phyloP scores from a whole-genome alignment of 92 coral and sea anemone genomes.

The Scolanthus callimorphus region DNA sequence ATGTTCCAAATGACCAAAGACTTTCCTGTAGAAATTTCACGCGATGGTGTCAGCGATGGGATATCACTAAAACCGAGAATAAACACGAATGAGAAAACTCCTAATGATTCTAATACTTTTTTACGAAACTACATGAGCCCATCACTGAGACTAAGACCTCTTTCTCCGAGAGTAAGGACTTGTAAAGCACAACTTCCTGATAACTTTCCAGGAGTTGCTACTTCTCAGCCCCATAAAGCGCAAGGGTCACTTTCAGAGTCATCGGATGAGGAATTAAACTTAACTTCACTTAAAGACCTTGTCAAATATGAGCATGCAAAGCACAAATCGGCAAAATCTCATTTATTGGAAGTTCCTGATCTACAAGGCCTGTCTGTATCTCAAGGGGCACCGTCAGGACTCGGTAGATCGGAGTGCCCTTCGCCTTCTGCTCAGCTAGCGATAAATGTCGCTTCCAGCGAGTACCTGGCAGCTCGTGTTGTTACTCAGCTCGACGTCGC shows the following conservation, averaged over 20 bases:
- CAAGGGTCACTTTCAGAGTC: background rate
- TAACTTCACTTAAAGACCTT: conserved; percentile 1
- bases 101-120: background rate
- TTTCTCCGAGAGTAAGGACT: background rate
- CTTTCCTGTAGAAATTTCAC: conserved; percentile 23
- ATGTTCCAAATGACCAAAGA: conserved; percentile 20
- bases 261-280: background rate
- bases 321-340: background rate
- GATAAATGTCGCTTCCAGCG: conserved; percentile 19
- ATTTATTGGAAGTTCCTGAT: background rate
- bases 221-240: background rate
- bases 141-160: background rate
- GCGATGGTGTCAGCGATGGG: background rate
- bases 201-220: background rate
- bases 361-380: background rate
- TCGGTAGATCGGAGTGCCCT: background rate
- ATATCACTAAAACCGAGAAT: background rate
- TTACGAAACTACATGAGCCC: background rate
- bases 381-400: background rate
- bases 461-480: conserved; percentile 41
- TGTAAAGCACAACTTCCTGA: background rate
- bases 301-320: background rate
- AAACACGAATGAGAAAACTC: background rate
- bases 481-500: conserved; percentile 33
- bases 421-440: conserved; percentile 16